Evolutionary conservation across 2,888 invertebrate genomes (phyloP), one percentile per base, ranked within the genome.

Genomic region (Disparrhopalites patrizii): DNA sequence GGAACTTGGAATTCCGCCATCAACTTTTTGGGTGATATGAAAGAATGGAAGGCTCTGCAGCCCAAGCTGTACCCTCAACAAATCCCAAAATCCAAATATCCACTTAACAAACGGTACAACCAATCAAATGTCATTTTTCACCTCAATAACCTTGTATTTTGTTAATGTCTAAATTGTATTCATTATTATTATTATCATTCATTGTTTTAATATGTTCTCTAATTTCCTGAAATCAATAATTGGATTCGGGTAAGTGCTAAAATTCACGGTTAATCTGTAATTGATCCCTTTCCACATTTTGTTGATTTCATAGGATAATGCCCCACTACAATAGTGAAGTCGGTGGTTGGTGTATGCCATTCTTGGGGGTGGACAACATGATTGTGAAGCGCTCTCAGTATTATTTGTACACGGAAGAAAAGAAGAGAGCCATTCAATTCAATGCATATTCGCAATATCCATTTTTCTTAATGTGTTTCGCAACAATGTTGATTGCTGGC

Each of bases 1-100:
- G 93, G 89, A 15, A 97, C 97, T 0, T 96, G 92, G 88, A 88
- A 91, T 77, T 93, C 95, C 0, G 85, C 89, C 0, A 84, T 97
- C 2, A 82, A 93, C 78, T 88, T 91, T 0, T 76, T 95, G 60
- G 84, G 86, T 0, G 80, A 88, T 78, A 76, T 79, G 1, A 73
- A 81, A 61, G 88, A 93, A 76, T 78, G 93, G 62, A 79, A 81
- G 3, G 79, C 79, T 0, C 78, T 94, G 10, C 83, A 93, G 31
- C 80, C 82, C 63, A 82, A 88, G 76, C 77, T 93, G 28, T 91
- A 82, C 74, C 84, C 87, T 0, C 82, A 84, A 31, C 81, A 80
- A n/a, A 75, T 88, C 72, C 89, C 90, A 0, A 77, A 79, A 10
- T 81, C 86, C 66, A 80, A 82, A 60, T 90, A 33, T 36, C 3